Evolutionary conservation across 1,140 invertebrate genomes (phyloP), one percentile per base, ranked within the genome.

Genomic region (Penaeus indicus): DNA sequence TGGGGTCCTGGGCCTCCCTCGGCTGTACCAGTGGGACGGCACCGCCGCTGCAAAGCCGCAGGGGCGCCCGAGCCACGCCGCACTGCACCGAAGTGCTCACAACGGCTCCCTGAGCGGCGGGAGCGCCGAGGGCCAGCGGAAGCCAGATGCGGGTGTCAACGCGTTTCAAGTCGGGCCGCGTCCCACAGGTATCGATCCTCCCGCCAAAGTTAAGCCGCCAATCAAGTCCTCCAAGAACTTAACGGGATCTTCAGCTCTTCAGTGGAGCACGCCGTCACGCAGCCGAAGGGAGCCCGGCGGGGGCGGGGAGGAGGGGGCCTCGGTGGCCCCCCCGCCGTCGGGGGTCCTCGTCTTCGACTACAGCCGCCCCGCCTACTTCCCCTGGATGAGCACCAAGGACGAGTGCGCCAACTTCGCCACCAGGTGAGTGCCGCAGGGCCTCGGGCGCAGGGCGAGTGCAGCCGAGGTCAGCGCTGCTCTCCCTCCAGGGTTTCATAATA

Each of bases 331-430:
- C 16, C 27, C 42, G 16, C 25, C 72, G 72, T 18, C n/a, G 11
- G 21, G 42, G 72, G 72, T 88, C 21, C 69, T 88, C 19, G 4
- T 77, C 7, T 54, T 84, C 27, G 88, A 90, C 75, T 90, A 90
- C 47, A 82, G 32, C 10, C 77, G 90, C 5, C 90, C 87, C 1
- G 60, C 90, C 2, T 89, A 88, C 72, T 90, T 82, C 83, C 90
- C 90, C 25, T 90, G 90, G 90, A 38, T 79, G 27, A 85, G 84
- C 21, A 86, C 85, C 3, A 88, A 38, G 4, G 90, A 90, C 61
- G 87, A 89, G 64, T 90, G 90, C 78, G 77, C 87, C 64, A 90
- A 90, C 77, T 90, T 78, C 64, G 84, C 90, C 47, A 89, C 88
- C 84, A 90, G 90, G 90, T 90, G 79, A 81, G 86, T 54, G 54